Evolutionary conservation across 2,113 vertebrate genomes (phyloP).

Genomic region (Poeciliopsis retropinna): DNA sequence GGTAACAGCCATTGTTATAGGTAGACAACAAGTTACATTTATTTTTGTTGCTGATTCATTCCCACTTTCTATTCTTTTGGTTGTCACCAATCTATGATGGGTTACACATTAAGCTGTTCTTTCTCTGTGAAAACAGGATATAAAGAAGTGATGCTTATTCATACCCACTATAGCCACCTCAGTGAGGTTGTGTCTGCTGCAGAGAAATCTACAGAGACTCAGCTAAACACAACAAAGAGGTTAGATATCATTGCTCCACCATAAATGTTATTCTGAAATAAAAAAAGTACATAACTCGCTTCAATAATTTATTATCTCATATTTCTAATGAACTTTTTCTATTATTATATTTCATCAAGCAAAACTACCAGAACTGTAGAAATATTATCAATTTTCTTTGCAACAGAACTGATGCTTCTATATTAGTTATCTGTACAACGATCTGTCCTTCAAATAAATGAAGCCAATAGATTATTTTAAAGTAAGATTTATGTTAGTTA

Average conservation of each 20-base stretch:
- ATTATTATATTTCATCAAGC: background rate
- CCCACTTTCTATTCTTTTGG: background rate
- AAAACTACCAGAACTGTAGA: background rate
- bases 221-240: slow-evolving; percentile 47
- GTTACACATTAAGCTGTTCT: background rate
- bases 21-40: background rate
- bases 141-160: slow-evolving; percentile 78
- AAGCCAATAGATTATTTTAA: background rate
- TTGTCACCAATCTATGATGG: background rate
- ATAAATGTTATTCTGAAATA: background rate
- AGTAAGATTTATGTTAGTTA: background rate
- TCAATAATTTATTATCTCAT: background rate
- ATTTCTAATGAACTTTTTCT: background rate
- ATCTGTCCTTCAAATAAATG: background rate
- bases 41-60: background rate
- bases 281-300: background rate
- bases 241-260: background rate
- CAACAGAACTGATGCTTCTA: background rate
- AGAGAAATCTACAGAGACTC: slow-evolving; percentile 35
- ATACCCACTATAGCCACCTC: slow-evolving; percentile 75
- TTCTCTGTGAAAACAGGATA: slow-evolving; percentile 58
- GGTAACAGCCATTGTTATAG: background rate
- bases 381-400: background rate
- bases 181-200: slow-evolving; percentile 57
- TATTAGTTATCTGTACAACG: background rate